Conservation (phyloP, 1,140 invertebrate genomes). For the Eciton burchellii region DNA sequence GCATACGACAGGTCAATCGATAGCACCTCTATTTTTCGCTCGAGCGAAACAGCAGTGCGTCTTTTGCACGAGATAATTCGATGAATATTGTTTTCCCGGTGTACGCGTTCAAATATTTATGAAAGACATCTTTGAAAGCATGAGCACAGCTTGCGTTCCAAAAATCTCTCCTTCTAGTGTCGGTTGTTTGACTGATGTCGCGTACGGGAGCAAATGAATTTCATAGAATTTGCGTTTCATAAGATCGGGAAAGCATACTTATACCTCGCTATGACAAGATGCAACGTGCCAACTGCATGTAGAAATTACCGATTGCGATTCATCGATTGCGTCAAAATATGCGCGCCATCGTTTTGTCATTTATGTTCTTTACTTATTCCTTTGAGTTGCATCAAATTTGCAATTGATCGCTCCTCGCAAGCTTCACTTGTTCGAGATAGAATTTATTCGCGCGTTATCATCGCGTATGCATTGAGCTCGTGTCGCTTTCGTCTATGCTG, state of each 20-base stretch:
- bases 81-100: constrained; percentile 31
- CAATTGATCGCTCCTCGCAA: constrained; percentile 31
- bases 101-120: background rate
- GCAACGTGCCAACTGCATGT: background rate
- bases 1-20: constrained; percentile 48
- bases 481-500: background rate
- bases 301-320: constrained; percentile 5
- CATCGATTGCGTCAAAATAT: constrained; percentile 15
- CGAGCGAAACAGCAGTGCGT: constrained; percentile 26
- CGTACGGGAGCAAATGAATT: background rate
- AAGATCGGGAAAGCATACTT: background rate
- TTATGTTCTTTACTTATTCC: constrained; percentile 36
- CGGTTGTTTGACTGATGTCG: background rate
- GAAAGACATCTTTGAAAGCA: constrained; percentile 10
- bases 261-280: background rate
- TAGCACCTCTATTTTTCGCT: constrained; percentile 48
- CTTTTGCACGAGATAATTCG: constrained; percentile 40
- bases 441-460: constrained; percentile 30
- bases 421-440: constrained; percentile 34
- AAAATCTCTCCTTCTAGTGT: background rate
- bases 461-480: background rate
- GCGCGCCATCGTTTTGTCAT: constrained; percentile 1
- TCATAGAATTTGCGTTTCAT: background rate
- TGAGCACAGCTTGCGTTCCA: background rate
- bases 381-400: constrained; percentile 1